These are phyloP conservation scores for Acanthochromis polyacanthus DNA, from an alignment of 2,113 vertebrate genomes.

Conservation along the genomic window DNA sequence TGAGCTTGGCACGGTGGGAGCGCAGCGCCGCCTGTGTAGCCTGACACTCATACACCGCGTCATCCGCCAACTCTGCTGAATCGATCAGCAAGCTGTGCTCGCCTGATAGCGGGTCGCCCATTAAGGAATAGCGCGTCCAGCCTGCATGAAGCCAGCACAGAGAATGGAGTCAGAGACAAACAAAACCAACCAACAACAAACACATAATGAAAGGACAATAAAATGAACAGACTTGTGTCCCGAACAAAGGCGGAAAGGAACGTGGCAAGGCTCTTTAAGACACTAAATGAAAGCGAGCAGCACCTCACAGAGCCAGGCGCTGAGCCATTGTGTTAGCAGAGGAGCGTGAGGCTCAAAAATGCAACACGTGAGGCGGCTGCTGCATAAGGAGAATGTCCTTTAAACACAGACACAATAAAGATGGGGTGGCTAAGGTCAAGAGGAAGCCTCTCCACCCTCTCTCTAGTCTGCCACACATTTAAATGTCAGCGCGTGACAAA, in stretches of 20 bases:
- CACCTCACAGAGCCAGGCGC: conserved; percentile 56
- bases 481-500: conserved; percentile 83
- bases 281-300: conserved; percentile 65
- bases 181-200: conserved; percentile 66
- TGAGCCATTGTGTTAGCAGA: conserved; percentile 46
- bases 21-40: conserved; percentile 91
- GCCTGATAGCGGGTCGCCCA: conserved; percentile 87
- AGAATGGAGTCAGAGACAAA: conserved; percentile 66
- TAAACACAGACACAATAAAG: conserved; percentile 75
- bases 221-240: conserved; percentile 65
- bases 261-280: conserved; percentile 63
- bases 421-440: conserved; percentile 72
- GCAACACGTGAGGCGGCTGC: conserved; percentile 68
- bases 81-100: conserved; percentile 93
- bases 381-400: conserved; percentile 71
- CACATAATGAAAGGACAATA: conserved; percentile 62
- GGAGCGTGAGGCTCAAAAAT: conserved; percentile 50
- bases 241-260: conserved; percentile 65
- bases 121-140: conserved; percentile 92
- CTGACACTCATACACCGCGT: conserved; percentile 93
- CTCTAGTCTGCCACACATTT: conserved; percentile 69
- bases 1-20: conserved; percentile 90
- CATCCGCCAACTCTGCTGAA: conserved; percentile 88
- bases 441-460: conserved; percentile 64
- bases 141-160: conserved; percentile 81